Conservation (phyloP, 2,888 invertebrate genomes). For the Copidosoma aretas region DNA sequence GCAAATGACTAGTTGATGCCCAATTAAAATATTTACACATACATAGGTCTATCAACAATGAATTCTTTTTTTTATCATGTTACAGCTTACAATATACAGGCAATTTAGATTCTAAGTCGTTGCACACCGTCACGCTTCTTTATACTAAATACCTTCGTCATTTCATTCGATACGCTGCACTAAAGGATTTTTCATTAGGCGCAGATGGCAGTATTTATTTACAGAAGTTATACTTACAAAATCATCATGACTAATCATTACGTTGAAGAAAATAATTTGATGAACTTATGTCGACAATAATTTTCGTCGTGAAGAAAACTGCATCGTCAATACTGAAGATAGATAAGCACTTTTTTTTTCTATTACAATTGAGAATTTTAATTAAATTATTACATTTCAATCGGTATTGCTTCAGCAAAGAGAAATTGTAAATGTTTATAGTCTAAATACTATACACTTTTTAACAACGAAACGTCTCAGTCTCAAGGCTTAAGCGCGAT, state of each 20-base stretch:
- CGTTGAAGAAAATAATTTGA: constrained; percentile 45
- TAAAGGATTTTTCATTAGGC: constrained; percentile 29
- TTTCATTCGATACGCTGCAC: constrained; percentile 25
- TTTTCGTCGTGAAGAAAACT: constrained; percentile 15
- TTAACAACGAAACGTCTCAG: constrained; percentile 42
- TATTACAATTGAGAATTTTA: too few relatives aligned
- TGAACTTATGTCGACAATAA: constrained; percentile 8
- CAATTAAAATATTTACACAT: constrained; percentile 51
- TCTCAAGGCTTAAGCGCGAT: constrained; percentile 57
- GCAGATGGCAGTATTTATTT: constrained; percentile 49
- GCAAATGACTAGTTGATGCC: constrained; percentile 53
- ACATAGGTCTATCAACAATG: constrained; percentile 45
- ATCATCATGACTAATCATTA: constrained; percentile 57
- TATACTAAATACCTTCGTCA: constrained; percentile 40
- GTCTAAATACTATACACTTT: constrained; percentile 1
- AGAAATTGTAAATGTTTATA: neutral
- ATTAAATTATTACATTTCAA: too few relatives aligned
- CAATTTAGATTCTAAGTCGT: constrained; percentile 56
- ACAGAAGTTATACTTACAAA: constrained; percentile 60
- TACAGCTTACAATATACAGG: constrained; percentile 50
- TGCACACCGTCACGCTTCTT: constrained; percentile 57
- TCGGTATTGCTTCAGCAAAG: neutral
- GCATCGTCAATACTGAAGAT: neutral
- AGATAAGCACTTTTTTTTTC: too few relatives aligned
- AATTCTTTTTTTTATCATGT: constrained; percentile 42